A percentile compares a stretch with the other conserved stretches of the same genome.
These are phyloP conservation scores for Diplosoma virens DNA, from an alignment of 23 tunicate genomes.

Conservation along the genomic window DNA sequence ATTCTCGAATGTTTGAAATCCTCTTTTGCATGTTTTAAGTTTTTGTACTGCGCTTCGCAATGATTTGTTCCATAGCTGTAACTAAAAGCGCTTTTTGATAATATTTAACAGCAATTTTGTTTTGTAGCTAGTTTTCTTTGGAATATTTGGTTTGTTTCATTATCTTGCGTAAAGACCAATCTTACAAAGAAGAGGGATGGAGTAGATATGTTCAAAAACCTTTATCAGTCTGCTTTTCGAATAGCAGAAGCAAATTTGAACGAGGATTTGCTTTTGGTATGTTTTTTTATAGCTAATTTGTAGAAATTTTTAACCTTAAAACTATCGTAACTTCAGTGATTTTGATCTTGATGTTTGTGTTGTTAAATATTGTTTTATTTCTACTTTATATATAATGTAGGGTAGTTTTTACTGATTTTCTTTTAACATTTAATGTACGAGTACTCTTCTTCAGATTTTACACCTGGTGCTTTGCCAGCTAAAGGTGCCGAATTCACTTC, in stretches of 20 bases:
- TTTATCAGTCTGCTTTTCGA: constrained; percentile 25
- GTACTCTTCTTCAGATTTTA: too few species aligned
- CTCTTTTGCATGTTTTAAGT: neutral
- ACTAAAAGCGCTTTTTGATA: neutral
- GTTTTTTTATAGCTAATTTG: neutral
- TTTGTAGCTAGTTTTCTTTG: constrained; percentile 31
- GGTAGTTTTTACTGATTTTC: too few species aligned
- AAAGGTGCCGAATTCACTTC: too few species aligned
- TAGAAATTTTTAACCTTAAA: too few species aligned
- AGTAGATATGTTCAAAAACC: constrained; percentile 33
- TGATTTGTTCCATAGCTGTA: too few species aligned
- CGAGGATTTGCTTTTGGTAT: constrained; percentile 18
- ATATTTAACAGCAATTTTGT: neutral
- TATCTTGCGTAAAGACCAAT: constrained; percentile 15
- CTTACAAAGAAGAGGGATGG: constrained; percentile 34
- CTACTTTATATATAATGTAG: too few species aligned
- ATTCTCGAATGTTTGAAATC: neutral
- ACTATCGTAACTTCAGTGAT: too few species aligned
- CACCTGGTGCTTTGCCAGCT: too few species aligned
- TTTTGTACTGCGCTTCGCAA: too few species aligned
- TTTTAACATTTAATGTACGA: too few species aligned
- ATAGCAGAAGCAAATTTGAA: constrained; percentile 18
- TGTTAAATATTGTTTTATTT: too few species aligned
- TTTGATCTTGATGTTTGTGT: too few species aligned
- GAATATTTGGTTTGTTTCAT: constrained; percentile 22